Evolutionary conservation across 2,113 vertebrate genomes (phyloP), one percentile per base, ranked within the genome.

Genomic region (Neolamprologus caudopunctatus): DNA sequence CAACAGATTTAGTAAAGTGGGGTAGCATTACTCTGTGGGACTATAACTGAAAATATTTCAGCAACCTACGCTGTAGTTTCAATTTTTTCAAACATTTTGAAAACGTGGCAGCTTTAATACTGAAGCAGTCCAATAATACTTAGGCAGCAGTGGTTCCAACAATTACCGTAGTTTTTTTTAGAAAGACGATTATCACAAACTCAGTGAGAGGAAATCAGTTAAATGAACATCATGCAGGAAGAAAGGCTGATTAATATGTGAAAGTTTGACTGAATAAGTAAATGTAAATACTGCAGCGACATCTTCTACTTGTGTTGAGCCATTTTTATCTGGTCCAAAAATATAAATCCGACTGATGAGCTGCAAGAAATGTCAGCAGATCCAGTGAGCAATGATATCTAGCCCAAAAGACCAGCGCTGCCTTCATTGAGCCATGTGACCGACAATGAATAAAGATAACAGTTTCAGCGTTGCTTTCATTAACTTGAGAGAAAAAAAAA

Each of bases 281-380:
- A 47, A 2, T 26, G 21, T 73, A 73, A 73, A 2, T 7, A 75
- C 40, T 47, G 68, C 68, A 75, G 37, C 13, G 1, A 75, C 24
- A 24, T 24, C 66, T 42, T 42, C 66, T 1, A 42, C 66, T 42
- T 24, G 35, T 2, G 19, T 42, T 42, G 66, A 24, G 66, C 35
- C n/a, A 71, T 71, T 71, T 71, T 71, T 71, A 14, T 71, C 35
- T 71, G n/a, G 35, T 42, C 35, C 35, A 71, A 71, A 71, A 71
- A 71, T 42, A 71, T 42, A 28, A 78, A 47, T 10, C 71, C 1
- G 24, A 78, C 24, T 28, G 71, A 78, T 17, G 42, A 50, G 71
- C 14, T 50, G 24, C 0, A 0, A 47, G 14, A 78, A 71, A 42
- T 71, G 71, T 53, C 47, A 53, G 17, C 10, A 8, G 28, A 33